Evolutionary conservation across 2,888 invertebrate genomes (phyloP), one percentile per base, ranked within the genome.

Genomic region (Chrysina gloriosa): DNA sequence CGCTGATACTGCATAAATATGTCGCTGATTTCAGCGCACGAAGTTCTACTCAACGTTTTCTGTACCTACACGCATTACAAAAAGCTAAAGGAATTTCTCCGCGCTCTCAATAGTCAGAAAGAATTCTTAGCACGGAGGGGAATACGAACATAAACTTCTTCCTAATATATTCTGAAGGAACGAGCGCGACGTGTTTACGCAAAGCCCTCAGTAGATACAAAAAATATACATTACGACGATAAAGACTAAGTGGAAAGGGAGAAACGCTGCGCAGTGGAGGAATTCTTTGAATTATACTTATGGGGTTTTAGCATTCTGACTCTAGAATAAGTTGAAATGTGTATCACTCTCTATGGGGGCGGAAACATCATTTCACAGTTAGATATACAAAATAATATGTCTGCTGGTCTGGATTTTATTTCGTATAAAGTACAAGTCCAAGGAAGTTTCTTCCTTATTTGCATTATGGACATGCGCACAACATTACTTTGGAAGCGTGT

Each of bases 211-310:
- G 31, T 52, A 42, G 50, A 52, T 19, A 52, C 52, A 52, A 48
- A 52, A 52, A 52, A 52, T 52, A 34, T 31, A 52, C 19, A 52
- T 29, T 31, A 52, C 19, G 52, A 31, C 19, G 52, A 16, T 19
- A 52, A 25, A 52, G n/a, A n/a, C n/a, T n/a, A 31, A 29, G 52
- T 9, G 52, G 31, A 23, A 52, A 31, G 31, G 31, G 52, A 16
- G 52, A 52, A 31, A 9, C 31, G 29, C 31, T 29, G 6, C 52
- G 19, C 19, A 2, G 19, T 19, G 52, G 31, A 25, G 52, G 19
- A 52, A 31, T 52, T 31, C 31, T 31, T 19, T 19, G 31, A 52
- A 52, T 52, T 52, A 52, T 31, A 27, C 52, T 52, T 52, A 52
- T 29, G 31, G 6, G 52, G 9, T 52, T 31, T 52, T 52, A 52